Evolutionary conservation across 2,888 invertebrate species (phyloP), one percentile per base, ranked within the genome.

Genomic region (Aspidapion aeneum): DNA sequence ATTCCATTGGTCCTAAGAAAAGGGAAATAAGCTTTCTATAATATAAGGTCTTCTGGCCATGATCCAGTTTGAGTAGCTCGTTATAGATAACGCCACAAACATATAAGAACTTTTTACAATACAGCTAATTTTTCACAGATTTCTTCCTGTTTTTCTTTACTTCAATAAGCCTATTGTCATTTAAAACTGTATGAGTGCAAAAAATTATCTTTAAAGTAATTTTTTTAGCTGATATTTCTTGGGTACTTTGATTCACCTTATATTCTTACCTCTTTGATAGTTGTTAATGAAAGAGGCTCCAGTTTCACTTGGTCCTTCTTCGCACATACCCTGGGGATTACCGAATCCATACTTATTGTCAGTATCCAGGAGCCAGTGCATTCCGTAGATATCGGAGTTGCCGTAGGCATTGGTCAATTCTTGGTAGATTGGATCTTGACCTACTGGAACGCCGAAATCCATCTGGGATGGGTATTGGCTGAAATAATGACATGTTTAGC

Each of bases 281-380:
- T 68, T 70, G 67, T 72, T 72, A 60, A 72, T 69, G 60, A 66
- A 68, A 21, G 70, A 70, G 12, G 72, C 69, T 12, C 72, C 72
- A 17, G 21, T 1, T 49, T 61, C 63, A 19, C 18, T 57, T 1
- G 67, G 66, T 21, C 69, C 68, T 16, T 7, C 55, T 62, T 69
- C 69, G 58, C 69, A 69, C 50, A 55, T 55, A 17, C 67, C 68
- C 61, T 67, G 69, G 19, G 59, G 52, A 35, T 67, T 60, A 50
- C 66, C 66, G 21, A 69, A 67, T n/a, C 67, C 66, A 49, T 63
- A 69, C 9, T 60, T 57, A 21, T 68, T 66, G 57, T 69, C 68
- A 48, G 68, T 66, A 62, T 71, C 72, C 48, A 66, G 63, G 16
- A 72, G 61, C 72, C 72, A 72, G 58, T 72, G 72, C 71, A 71